These are phyloP conservation scores for Equus przewalskii DNA, from an alignment of 2,113 vertebrate genomes.

Conservation along the genomic window DNA sequence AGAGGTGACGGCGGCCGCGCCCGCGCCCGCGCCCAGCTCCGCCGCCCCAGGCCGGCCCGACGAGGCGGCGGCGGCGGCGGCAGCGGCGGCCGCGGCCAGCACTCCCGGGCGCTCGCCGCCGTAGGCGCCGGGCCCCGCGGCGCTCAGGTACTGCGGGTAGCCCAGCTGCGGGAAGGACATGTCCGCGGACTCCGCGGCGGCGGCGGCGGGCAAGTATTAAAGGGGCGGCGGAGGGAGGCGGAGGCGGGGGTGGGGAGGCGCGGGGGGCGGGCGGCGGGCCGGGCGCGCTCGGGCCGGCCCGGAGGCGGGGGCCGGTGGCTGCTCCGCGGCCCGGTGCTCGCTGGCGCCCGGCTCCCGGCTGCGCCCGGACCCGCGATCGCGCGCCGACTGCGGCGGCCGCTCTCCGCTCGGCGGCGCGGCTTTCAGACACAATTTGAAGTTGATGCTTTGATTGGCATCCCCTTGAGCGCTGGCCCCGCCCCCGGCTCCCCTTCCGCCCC, in stretches of 20 bases:
- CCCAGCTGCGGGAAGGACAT: slow-evolving; percentile 99
- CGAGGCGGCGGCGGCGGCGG: slow-evolving; percentile 93
- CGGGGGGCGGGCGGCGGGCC: not conserved
- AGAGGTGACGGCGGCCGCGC: slow-evolving; percentile 94
- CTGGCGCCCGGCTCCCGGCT: slow-evolving; percentile 95
- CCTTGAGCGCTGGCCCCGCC: slow-evolving; percentile 95
- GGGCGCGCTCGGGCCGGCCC: slow-evolving; percentile 50
- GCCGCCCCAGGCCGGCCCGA: slow-evolving; percentile 87
- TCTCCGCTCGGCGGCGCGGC: slow-evolving; percentile 97
- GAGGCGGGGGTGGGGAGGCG: not conserved
- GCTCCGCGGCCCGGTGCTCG: slow-evolving; percentile 86
- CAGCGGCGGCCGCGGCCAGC: slow-evolving; percentile 93
- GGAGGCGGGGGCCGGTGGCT: slow-evolving; percentile 40
- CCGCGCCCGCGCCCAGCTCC: slow-evolving; percentile 88
- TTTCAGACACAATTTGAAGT: slow-evolving; percentile 99
- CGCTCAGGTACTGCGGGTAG: slow-evolving; percentile 96
- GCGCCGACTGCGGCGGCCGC: slow-evolving; percentile 98
- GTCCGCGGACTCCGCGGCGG: slow-evolving; percentile 83
- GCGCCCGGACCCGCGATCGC: slow-evolving; percentile 98
- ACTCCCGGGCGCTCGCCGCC: slow-evolving; percentile 94
- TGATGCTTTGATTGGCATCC: slow-evolving; percentile 99
- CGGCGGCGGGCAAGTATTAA: slow-evolving; percentile 38
- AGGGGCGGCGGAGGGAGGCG: not conserved
- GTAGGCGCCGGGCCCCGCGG: slow-evolving; percentile 94
- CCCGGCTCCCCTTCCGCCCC: slow-evolving; percentile 74